Conservation (phyloP, 2,113 vertebrate genomes). For the Apodemus sylvaticus region DNA sequence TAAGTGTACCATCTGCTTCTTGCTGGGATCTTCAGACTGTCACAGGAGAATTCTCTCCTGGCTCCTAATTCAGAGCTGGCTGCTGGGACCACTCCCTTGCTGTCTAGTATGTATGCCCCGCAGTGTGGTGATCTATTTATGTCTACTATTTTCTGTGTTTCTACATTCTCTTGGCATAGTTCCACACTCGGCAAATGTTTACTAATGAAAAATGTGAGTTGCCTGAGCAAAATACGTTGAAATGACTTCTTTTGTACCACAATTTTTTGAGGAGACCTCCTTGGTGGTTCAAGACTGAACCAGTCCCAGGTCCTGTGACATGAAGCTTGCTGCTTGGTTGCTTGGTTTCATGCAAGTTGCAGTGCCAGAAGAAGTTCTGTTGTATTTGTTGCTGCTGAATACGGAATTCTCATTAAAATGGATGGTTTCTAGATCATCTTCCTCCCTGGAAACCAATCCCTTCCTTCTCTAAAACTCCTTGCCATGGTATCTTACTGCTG, state of each 20-base stretch:
- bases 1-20: constrained; percentile 23
- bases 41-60: not conserved
- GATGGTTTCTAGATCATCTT: not conserved
- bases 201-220: constrained; percentile 1
- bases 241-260: not conserved
- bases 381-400: constrained; percentile 14
- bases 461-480: constrained; percentile 20
- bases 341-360: not conserved
- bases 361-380: not conserved
- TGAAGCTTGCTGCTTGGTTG: not conserved
- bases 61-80: not conserved
- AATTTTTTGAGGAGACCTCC: not conserved
- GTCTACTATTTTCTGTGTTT: not conserved
- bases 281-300: not conserved
- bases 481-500: not conserved
- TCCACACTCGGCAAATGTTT: constrained; percentile 7
- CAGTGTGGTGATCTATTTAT: not conserved
- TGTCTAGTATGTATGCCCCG: not conserved
- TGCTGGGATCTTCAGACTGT: not conserved
- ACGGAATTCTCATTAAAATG: constrained; percentile 3
- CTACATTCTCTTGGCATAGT: not conserved
- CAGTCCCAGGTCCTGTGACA: not conserved
- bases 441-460: constrained; percentile 31
- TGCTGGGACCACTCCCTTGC: not conserved
- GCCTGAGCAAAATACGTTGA: not conserved